Evolutionary conservation across 2,888 invertebrate genomes (phyloP), one percentile per base, ranked within the genome.

Genomic region (Serrognathus titanus): DNA sequence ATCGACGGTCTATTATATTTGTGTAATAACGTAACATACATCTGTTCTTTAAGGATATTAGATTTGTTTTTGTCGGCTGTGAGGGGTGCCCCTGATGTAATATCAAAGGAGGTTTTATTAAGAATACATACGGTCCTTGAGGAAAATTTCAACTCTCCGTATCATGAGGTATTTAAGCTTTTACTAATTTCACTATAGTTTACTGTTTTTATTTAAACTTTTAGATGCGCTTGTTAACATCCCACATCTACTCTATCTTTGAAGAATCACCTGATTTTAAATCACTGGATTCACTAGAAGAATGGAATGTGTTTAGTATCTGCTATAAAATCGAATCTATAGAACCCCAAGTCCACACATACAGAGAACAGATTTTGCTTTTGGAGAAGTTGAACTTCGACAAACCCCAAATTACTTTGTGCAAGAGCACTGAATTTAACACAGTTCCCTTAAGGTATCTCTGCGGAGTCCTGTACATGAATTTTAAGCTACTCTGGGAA

Each of bases 401-500:
- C 46, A 82, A 84, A 12, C 81, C 82, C 63, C 81, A 82, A 60
- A 73, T 75, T 51, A 62, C 71, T 13, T 70, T 86, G 57, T 80
- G 80, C 3, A 81, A 82, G 67, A 77, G 82, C 48, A 81, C 83
- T 0, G 81, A 81, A 5, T 88, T 83, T 64, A 80, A 82, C 67
- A 78, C 83, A 64, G 84, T 89, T 67, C 85, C 89, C 0, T 72
- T 97, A 13, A 82, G 87, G 59, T 94, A 90, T 69, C 81, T 96
- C 68, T 81, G 96, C 36, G 94, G 96, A 1, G 83, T 86, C 57
- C 79, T 96, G 48, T 92, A 90, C 74, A 81, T 90, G 13, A 96
- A 96, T 74, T 96, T 97, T 69, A 89, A 91, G 65, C 79, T 94
- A 10, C 74, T 97, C 0, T 97, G 97, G 97, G 88, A 90, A 60